phyloP scores from a whole-genome alignment of 2,113 vertebrate species.

The Bos taurus region ARS-UCD2.0 NC_037331.1:80769001-80769500 shows the following conservation, averaged over 20 bases:
- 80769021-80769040: background rate
- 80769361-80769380: background rate
- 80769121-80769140: background rate
- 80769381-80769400: background rate
- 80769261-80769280: background rate
- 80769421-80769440: background rate
- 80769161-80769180: background rate
- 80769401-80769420: background rate
- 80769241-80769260: background rate
- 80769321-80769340: background rate
- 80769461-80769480: background rate
- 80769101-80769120: background rate
- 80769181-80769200: background rate
- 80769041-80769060: background rate
- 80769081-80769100: background rate
- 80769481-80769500: background rate
- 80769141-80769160: background rate
- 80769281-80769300: background rate
- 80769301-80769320: background rate
- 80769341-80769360: background rate
- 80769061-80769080: background rate
- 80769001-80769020: background rate
- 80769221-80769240: background rate
- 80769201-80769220: background rate
- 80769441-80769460: background rate